Percentiles rank a stretch among this genome's conserved stretches.
phyloP scores from a whole-genome alignment of 2,113 vertebrate genomes.

The Rana temporaria region DNA sequence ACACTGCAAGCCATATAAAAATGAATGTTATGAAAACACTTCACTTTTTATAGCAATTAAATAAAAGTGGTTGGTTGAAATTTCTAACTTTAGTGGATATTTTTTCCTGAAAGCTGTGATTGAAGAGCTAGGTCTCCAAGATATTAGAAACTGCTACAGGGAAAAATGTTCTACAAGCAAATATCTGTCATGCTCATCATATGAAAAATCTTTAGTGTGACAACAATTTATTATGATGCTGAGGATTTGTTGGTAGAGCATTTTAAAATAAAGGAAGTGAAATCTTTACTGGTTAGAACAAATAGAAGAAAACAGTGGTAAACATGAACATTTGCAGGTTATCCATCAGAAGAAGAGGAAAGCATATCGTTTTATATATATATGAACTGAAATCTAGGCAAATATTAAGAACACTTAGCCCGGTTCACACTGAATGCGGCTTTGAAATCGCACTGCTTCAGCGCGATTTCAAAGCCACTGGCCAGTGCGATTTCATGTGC shows the following conservation, averaged over 20 bases:
- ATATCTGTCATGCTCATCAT: constrained; percentile 32
- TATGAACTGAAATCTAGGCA: too few relatives aligned
- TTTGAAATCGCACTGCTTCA: too few relatives aligned
- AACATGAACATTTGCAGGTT: neutral
- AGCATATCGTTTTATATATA: neutral
- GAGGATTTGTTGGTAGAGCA: neutral
- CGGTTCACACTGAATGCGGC: too few relatives aligned
- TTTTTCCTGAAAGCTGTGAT: neutral
- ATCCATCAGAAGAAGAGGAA: neutral
- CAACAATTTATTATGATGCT: constrained; percentile 35
- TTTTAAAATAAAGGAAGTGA: neutral
- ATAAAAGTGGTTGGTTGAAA: constrained; percentile 10
- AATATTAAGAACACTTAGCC: too few relatives aligned
- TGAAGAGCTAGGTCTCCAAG: neutral
- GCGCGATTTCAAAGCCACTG: too few relatives aligned
- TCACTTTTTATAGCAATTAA: neutral
- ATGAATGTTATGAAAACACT: too few relatives aligned
- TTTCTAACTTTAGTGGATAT: neutral
- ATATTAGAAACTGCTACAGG: constrained; percentile 21
- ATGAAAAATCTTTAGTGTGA: constrained; percentile 10
- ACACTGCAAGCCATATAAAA: too few relatives aligned
- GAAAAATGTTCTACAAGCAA: constrained; percentile 37
- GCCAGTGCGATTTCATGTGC: too few relatives aligned
- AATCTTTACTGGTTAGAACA: neutral
- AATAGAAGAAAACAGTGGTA: neutral